A percentile compares a stretch with the other conserved stretches of the same genome.
Conservation (phyloP, 2,888 invertebrate species). For the Strigamia transsilvanica region DNA sequence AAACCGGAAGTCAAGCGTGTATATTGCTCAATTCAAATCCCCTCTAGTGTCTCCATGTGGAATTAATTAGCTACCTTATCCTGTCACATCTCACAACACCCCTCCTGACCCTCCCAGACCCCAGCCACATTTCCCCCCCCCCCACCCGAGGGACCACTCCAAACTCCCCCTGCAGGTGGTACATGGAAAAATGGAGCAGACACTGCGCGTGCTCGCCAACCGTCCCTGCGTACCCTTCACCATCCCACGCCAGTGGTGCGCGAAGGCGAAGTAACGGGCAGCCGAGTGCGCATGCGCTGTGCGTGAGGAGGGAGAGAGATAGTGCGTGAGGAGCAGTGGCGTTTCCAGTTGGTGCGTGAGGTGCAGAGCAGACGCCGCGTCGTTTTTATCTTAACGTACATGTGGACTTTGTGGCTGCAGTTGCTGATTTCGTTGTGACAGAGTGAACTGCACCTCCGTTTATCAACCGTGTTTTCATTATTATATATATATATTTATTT, state of each 20-base stretch:
- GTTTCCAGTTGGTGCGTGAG: neutral
- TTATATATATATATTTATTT: neutral
- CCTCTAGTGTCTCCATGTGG: slow-evolving; percentile 27
- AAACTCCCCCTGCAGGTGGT: slow-evolving; percentile 36
- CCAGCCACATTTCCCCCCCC: slow-evolving; percentile 19
- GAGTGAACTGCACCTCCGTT: neutral
- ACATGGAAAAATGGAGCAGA: slow-evolving; percentile 7
- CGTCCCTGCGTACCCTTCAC: neutral
- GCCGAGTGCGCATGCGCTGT: neutral
- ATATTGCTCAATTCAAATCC: slow-evolving; percentile 10
- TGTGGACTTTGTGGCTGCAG: neutral
- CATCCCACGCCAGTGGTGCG: slow-evolving; percentile 33
- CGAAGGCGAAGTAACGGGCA: slow-evolving; percentile 18
- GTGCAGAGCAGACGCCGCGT: slow-evolving; percentile 39
- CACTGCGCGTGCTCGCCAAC: slow-evolving; percentile 20
- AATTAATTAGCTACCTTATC: slow-evolving; percentile 39
- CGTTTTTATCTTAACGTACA: neutral
- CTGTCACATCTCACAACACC: slow-evolving; percentile 25
- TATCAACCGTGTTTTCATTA: neutral
- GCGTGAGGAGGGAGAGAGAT: too few species aligned
- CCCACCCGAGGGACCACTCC: neutral
- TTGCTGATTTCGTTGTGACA: neutral
- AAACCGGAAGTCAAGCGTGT: slow-evolving; percentile 3
- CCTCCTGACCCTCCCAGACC: slow-evolving; percentile 2
- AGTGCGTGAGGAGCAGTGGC: neutral